Evolutionary conservation across 2,888 invertebrate species (phyloP).

Genomic region (Athalia circularis): DNA sequence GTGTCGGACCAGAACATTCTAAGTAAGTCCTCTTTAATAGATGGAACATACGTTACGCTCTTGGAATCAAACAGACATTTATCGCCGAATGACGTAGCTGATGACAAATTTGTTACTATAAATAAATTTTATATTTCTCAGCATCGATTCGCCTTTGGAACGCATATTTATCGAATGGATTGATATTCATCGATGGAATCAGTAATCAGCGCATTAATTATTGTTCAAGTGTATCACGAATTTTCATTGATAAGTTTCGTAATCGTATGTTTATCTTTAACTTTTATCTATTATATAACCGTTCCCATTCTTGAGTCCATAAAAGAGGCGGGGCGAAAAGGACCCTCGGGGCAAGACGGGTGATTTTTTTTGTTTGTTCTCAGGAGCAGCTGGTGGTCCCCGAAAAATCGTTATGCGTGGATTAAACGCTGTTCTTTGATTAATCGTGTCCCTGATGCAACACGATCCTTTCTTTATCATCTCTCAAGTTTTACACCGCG

Average conservation of each 20-base stretch:
- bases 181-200: neutral
- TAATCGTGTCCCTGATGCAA: neutral
- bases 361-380: too few relatives aligned
- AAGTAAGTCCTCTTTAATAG: neutral
- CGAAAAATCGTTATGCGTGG: too few relatives aligned
- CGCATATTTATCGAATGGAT: neutral
- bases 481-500: neutral
- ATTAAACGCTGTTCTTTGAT: too few relatives aligned
- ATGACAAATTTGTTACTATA: slow-evolving; percentile 15
- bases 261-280: too few relatives aligned
- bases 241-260: neutral
- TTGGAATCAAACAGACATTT: slow-evolving; percentile 5
- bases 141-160: neutral
- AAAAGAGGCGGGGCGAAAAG: too few relatives aligned
- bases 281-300: too few relatives aligned
- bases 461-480: neutral
- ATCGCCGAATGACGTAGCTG: neutral
- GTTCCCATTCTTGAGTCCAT: too few relatives aligned
- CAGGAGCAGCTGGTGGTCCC: too few relatives aligned
- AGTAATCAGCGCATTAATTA: slow-evolving; percentile 11
- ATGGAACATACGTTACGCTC: neutral
- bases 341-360: too few relatives aligned
- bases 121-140: neutral
- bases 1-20: slow-evolving; percentile 3
- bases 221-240: neutral